These are phyloP conservation scores for Lasioglossum calceatum DNA, from an alignment of 2,888 invertebrate genomes.

Conservation along the genomic window DNA sequence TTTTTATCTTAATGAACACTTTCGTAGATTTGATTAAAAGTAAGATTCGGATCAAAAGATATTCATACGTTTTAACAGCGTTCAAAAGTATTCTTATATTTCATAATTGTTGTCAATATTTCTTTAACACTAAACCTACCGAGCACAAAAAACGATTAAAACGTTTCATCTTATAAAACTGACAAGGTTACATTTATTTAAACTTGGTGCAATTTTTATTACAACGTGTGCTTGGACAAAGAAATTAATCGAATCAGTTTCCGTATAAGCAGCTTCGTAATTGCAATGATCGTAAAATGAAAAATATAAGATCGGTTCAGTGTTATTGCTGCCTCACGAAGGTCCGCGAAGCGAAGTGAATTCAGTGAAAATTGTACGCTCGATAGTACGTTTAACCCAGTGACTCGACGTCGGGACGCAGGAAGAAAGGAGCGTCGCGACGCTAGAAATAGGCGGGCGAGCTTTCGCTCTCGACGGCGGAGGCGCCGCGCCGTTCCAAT, in stretches of 20 bases:
- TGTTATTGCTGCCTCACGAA: not conserved
- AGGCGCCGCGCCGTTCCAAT: conserved; percentile 74
- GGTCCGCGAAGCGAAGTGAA: conserved; percentile 27
- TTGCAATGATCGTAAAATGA: too few relatives aligned
- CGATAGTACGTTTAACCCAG: conserved; percentile 78
- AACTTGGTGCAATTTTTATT: too few relatives aligned
- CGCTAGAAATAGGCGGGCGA: conserved; percentile 81
- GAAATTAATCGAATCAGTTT: too few relatives aligned
- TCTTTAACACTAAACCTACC: not conserved
- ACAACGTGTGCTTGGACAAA: too few relatives aligned
- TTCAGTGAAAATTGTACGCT: conserved; percentile 60
- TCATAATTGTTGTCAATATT: not conserved
- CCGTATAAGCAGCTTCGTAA: too few relatives aligned
- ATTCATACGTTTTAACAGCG: not conserved
- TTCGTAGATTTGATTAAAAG: not conserved
- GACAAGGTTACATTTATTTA: too few relatives aligned
- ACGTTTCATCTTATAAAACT: too few relatives aligned
- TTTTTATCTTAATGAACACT: too few relatives aligned
- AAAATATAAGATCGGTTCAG: too few relatives aligned
- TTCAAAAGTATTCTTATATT: not conserved
- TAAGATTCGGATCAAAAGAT: not conserved
- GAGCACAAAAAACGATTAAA: too few relatives aligned
- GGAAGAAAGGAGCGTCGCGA: conserved; percentile 77
- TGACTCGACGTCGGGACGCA: conserved; percentile 73
- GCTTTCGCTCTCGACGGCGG: conserved; percentile 81